A percentile compares a stretch with the other conserved stretches of the same genome.
phyloP scores from a whole-genome alignment of 2,113 vertebrate species.

The Tragulus kanchil region DNA sequence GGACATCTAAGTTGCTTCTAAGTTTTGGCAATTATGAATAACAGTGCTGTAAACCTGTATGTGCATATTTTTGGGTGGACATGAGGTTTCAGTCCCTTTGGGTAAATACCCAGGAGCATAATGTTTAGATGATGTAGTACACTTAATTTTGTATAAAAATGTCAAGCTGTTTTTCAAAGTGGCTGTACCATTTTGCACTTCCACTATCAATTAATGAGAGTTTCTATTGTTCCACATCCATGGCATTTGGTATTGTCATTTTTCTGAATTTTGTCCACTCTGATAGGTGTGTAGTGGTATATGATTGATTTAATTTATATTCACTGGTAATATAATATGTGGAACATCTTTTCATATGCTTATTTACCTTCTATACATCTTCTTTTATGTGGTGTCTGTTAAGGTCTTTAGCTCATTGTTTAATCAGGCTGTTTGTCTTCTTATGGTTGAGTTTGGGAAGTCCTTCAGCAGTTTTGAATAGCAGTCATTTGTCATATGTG shows the following conservation, averaged over 20 bases:
- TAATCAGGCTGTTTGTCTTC: background rate
- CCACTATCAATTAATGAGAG: background rate
- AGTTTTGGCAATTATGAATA: background rate
- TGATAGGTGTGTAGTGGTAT: background rate
- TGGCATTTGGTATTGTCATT: background rate
- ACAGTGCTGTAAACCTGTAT: background rate
- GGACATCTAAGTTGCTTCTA: background rate
- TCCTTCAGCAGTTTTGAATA: background rate
- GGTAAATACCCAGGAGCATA: background rate
- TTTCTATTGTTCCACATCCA: background rate
- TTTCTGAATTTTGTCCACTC: background rate
- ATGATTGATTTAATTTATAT: background rate
- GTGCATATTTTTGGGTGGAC: background rate
- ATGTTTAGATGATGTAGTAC: background rate
- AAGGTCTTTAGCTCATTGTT: background rate
- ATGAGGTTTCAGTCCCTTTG: background rate
- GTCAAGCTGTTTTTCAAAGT: background rate
- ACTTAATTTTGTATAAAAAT: background rate
- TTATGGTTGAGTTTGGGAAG: background rate
- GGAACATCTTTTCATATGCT: background rate
- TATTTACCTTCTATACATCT: background rate
- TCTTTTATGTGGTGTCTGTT: background rate
- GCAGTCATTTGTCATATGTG: background rate
- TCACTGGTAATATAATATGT: background rate
- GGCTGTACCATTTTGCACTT: background rate